These are phyloP conservation scores for Choloepus hoffmanni DNA, from an alignment of 2,113 vertebrate genomes.

Conservation along the genomic window DNA sequence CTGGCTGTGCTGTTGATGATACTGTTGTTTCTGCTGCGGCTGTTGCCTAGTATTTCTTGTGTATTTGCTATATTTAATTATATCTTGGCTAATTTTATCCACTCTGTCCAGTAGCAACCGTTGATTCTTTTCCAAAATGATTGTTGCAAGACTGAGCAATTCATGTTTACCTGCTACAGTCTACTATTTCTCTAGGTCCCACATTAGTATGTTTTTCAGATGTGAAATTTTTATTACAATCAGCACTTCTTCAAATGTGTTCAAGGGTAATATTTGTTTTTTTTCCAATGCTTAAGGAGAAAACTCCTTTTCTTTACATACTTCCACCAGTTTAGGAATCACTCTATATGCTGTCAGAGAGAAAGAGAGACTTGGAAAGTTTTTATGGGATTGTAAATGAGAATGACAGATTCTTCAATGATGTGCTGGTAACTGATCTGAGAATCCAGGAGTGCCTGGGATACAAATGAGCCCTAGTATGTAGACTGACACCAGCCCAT, in stretches of 20 bases:
- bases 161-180: conserved; percentile 96
- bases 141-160: conserved; percentile 93
- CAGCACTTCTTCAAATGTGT: conserved; percentile 98
- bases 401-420: conserved; percentile 96
- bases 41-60: too few relatives aligned
- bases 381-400: conserved; percentile 96
- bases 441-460: conserved; percentile 94
- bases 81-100: too few relatives aligned
- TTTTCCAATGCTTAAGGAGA: conserved; percentile 93
- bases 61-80: too few relatives aligned
- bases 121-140: too few relatives aligned
- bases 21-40: too few relatives aligned
- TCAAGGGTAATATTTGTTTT: conserved; percentile 96
- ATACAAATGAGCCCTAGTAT: conserved; percentile 96
- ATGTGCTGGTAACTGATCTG: conserved; percentile 97
- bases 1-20: too few relatives aligned
- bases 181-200: conserved; percentile 97
- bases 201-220: conserved; percentile 96
- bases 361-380: conserved; percentile 93
- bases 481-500: conserved; percentile 99
- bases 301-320: conserved; percentile 95
- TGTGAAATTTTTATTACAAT: conserved; percentile 98
- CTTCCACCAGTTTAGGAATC: conserved; percentile 95
- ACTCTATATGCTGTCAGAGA: conserved; percentile 95
- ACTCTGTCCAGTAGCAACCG: too few relatives aligned